phyloP scores from a whole-genome alignment of 2,113 vertebrate species.

The Gallinago undulata region DNA sequence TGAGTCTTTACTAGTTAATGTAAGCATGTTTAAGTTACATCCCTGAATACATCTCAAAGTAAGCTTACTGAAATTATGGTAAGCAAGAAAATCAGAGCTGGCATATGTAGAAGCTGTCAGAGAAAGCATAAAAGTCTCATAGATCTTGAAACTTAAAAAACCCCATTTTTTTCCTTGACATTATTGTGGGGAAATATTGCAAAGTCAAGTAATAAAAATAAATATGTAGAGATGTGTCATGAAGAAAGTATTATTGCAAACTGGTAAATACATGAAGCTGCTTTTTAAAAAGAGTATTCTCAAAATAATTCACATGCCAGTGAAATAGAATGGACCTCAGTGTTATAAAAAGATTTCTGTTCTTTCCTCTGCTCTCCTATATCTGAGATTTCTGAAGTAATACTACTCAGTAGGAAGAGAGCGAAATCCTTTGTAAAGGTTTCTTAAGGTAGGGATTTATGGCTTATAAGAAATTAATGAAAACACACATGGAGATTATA shows the following conservation, averaged over 20 bases:
- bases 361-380: neutral
- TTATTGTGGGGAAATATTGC: neutral
- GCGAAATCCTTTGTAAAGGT: neutral
- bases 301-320: neutral
- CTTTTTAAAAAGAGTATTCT: neutral
- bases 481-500: neutral
- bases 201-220: neutral
- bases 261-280: neutral
- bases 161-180: accelerated
- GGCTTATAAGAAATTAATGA: neutral
- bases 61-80: neutral
- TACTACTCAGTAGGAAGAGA: neutral
- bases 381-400: neutral
- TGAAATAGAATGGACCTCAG: neutral
- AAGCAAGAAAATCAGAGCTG: neutral
- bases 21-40: neutral
- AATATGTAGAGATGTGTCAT: neutral
- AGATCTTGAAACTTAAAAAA: neutral
- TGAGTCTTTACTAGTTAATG: neutral
- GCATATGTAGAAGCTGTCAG: neutral
- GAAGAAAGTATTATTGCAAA: neutral
- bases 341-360: neutral
- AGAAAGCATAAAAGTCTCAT: neutral
- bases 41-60: neutral
- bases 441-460: neutral